phyloP scores from a whole-genome alignment of 2,888 invertebrate genomes.

The Oegoconia quadripuncta region DNA sequence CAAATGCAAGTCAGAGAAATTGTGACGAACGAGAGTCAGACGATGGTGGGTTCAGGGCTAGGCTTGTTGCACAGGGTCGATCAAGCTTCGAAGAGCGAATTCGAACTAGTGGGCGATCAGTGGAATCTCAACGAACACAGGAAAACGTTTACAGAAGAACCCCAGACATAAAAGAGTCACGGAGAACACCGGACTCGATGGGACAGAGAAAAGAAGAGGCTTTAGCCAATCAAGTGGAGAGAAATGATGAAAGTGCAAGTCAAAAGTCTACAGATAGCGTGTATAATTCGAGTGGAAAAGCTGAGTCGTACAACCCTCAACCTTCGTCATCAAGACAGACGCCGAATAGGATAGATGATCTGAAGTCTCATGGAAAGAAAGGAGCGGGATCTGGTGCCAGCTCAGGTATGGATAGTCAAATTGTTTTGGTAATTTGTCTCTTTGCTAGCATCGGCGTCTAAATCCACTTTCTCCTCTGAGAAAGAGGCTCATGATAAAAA shows the following conservation, averaged over 20 bases:
- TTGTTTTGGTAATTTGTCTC: too few species aligned
- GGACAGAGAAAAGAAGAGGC: slow-evolving; percentile 57
- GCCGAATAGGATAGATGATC: slow-evolving; percentile 70
- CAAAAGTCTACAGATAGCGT: slow-evolving; percentile 78
- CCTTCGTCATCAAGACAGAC: slow-evolving; percentile 71
- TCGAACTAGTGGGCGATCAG: slow-evolving; percentile 64
- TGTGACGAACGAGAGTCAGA: slow-evolving; percentile 78
- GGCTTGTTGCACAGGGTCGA: slow-evolving; percentile 58
- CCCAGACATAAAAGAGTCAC: slow-evolving; percentile 47
- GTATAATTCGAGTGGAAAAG: slow-evolving; percentile 75
- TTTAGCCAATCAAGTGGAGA: slow-evolving; percentile 42
- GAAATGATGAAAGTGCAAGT: slow-evolving; percentile 64
- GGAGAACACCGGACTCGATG: slow-evolving; percentile 59
- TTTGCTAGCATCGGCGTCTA: too few species aligned
- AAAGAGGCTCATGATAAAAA: too few species aligned
- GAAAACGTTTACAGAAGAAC: slow-evolving; percentile 61
- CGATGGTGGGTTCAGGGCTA: slow-evolving; percentile 80
- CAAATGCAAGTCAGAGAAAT: slow-evolving; percentile 44
- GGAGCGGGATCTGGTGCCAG: slow-evolving; percentile 81
- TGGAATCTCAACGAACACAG: slow-evolving; percentile 53
- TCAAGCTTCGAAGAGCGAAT: slow-evolving; percentile 67
- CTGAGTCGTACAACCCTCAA: slow-evolving; percentile 60
- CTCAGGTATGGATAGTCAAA: slow-evolving; percentile 60
- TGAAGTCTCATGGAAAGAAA: slow-evolving; percentile 66
- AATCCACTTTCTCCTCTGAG: too few species aligned